Base-by-base conservation (phyloP, 1,140 invertebrate species). In the Gonioctena quinquepunctata region DNA sequence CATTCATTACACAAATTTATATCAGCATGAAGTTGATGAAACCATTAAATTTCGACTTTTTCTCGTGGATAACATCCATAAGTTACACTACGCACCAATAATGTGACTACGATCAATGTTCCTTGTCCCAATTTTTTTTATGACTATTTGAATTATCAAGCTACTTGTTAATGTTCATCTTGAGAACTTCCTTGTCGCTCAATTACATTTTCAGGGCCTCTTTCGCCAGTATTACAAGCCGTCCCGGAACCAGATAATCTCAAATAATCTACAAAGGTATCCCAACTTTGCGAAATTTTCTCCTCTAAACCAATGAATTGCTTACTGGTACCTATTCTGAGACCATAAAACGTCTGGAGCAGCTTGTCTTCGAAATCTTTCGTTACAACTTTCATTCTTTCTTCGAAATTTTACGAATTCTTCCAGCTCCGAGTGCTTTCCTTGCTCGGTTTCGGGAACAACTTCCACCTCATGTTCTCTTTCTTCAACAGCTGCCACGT, bases 181-280 rank as follows among this genome's bases (percentile, higher is more conserved):
- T n/a, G 33, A n/a, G 33, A 42, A 42, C 33, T 42, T 13, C 11
- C 33, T 42, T 42, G 13, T 4, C 33, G 33, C 8, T 13, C 7
- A 13, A n/a, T 18, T 18, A 54, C 11, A 54, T 54, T 54, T 7
- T 54, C 52, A 8, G n/a, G 8, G 18, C 52, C 19, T 54, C 19
- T 23, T 11, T 23, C 28, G 1, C 18, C 62, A 26, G 19, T 65
- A 22, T 49, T n/a, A 16, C 42, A 49, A 50, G 23, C 19, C 8
- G 62, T 50, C 19, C 25, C 62, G 8, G 18, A 57, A 21, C 72
- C 72, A 21, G 70, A 69, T 28, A 63, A 69, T 42, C 64, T 68
- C 27, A 76, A 65, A 70, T 76, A 76, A 8, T 70, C 68, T 42
- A 76, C 67, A 52, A 76, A 76, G 62, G 66, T 68, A n/a, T 76